These are phyloP conservation scores for Catocala sponsa DNA, from an alignment of 2,888 invertebrate genomes.

Conservation along the genomic window DNA sequence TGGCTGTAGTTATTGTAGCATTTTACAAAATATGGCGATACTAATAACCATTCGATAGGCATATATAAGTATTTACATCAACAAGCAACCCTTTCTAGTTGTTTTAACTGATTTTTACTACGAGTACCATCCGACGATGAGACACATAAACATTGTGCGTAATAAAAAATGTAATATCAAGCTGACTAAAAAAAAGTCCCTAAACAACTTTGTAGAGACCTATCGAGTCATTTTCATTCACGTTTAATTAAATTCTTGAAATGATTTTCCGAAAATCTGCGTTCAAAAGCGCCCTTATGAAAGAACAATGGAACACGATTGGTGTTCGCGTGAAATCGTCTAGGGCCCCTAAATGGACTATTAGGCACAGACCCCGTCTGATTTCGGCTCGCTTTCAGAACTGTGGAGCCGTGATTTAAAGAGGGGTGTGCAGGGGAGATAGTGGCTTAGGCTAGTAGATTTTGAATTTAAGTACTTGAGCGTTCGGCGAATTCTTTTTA, in stretches of 20 bases:
- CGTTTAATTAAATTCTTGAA: conserved; percentile 36
- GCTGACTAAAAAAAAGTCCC: neutral
- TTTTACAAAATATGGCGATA: no score
- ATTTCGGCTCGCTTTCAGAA: conserved; percentile 51
- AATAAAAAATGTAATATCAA: conserved; percentile 7
- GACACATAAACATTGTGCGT: conserved; percentile 1
- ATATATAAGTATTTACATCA: neutral
- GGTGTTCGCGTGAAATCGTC: conserved; percentile 64
- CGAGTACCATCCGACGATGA: neutral
- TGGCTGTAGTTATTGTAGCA: no score
- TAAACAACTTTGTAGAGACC: conserved; percentile 13
- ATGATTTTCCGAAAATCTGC: conserved; percentile 26
- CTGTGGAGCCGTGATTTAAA: conserved; percentile 60
- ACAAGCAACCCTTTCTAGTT: conserved; percentile 2
- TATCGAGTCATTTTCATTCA: conserved; percentile 17
- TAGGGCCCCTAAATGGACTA: conserved; percentile 69
- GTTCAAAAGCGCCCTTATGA: conserved; percentile 39
- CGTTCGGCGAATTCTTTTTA: neutral
- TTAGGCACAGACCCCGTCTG: conserved; percentile 65
- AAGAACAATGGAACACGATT: conserved; percentile 66
- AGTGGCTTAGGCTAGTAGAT: conserved; percentile 46
- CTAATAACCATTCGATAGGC: no score
- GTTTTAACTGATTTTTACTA: conserved; percentile 4
- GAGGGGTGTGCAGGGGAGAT: conserved; percentile 49
- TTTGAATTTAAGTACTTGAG: conserved; percentile 8